Percentiles rank a stretch among this genome's conserved stretches.
Evolutionary conservation across 2,113 vertebrate species (phyloP).

Genomic region (Empidonax traillii): DNA sequence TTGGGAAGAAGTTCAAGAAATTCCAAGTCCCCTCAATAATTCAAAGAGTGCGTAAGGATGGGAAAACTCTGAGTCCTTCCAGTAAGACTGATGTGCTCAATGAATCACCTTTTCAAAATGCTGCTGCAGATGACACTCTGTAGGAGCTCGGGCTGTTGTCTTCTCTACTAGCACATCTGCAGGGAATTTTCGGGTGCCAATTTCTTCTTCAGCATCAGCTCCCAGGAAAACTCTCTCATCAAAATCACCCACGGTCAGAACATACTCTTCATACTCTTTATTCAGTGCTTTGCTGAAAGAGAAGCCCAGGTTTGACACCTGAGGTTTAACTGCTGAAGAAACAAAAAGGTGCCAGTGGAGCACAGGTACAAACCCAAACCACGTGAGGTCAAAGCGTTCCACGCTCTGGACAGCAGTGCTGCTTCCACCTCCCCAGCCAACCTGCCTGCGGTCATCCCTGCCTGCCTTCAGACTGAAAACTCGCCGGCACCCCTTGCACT

Average conservation of each 20-base stretch:
- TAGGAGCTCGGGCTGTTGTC: conserved; percentile 65
- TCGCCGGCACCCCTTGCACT: not conserved
- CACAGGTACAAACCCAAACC: not conserved
- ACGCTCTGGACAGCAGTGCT: not conserved
- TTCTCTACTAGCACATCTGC: conserved; percentile 70
- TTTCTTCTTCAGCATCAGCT: conserved; percentile 94
- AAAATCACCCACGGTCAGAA: conserved; percentile 94
- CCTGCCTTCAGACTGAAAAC: rapidly evolving
- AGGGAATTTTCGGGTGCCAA: conserved; percentile 85
- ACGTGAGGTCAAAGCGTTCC: not conserved
- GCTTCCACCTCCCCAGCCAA: not conserved
- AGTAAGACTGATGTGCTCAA: not conserved
- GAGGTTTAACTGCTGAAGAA: not conserved
- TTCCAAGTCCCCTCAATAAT: not conserved
- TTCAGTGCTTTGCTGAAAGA: conserved; percentile 90
- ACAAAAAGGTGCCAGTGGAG: not conserved
- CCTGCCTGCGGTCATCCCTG: not conserved
- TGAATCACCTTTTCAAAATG: conserved; percentile 88
- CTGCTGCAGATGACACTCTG: conserved; percentile 86
- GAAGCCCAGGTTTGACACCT: conserved; percentile 17
- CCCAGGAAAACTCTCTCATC: conserved; percentile 96
- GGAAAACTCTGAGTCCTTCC: not conserved
- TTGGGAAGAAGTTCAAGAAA: not conserved
- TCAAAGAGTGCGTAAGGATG: not conserved
- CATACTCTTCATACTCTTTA: conserved; percentile 95